Conservation (phyloP, 1,140 invertebrate species). For the Whitmania pigra region DNA sequence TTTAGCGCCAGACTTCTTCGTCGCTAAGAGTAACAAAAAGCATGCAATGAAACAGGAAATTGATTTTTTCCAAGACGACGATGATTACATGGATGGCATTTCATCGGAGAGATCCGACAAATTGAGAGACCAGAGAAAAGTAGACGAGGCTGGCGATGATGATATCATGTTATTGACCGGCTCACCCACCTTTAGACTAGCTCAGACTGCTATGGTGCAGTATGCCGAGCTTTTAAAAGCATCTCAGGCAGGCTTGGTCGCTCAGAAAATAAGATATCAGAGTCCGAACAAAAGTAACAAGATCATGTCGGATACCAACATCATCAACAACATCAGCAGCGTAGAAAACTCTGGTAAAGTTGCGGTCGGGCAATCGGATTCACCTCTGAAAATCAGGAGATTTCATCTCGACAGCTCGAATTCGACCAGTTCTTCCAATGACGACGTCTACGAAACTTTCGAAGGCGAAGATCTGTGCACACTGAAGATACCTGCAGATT, state of each 20-base stretch:
- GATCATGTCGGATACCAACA: neutral
- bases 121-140: too few relatives aligned
- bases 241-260: neutral
- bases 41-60: neutral
- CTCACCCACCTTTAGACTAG: conserved; percentile 13
- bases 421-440: neutral
- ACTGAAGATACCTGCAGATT: neutral
- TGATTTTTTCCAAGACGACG: neutral
- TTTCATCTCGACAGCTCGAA: neutral
- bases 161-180: neutral
- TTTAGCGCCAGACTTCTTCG: conserved; percentile 5
- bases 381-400: neutral
- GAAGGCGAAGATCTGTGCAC: conserved; percentile 15
- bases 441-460: conserved; percentile 13
- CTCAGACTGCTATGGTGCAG: conserved; percentile 18
- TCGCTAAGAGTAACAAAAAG: neutral
- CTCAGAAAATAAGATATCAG: neutral
- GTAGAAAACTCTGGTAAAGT: neutral
- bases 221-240: conserved; percentile 20
- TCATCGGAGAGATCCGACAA: neutral
- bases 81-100: conserved; percentile 4
- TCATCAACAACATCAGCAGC: too few relatives aligned
- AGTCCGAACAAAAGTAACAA: neutral
- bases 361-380: neutral
- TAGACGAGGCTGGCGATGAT: neutral